Evolutionary conservation across 2,113 vertebrate species (phyloP).

Genomic region (Labeo rohita): DNA sequence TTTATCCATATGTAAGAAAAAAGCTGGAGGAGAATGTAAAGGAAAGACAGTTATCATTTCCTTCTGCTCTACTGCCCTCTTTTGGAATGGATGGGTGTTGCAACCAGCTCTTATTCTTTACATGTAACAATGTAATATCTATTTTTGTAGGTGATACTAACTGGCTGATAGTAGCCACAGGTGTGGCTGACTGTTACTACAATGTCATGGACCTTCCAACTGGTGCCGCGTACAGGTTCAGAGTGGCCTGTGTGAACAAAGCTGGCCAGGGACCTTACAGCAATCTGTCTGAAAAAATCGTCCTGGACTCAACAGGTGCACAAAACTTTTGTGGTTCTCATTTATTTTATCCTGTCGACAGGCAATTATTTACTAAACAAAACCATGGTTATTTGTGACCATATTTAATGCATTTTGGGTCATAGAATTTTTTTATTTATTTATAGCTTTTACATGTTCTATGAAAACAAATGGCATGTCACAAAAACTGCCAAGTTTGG

Average conservation of each 20-base stretch:
- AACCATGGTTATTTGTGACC: not conserved
- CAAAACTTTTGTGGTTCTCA: not conserved
- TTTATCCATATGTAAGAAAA: not conserved
- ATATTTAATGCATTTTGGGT: not conserved
- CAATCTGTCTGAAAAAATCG: constrained; percentile 81
- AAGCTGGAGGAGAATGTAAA: not conserved
- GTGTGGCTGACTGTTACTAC: constrained; percentile 91
- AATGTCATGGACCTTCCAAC: constrained; percentile 87
- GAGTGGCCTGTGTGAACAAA: constrained; percentile 94
- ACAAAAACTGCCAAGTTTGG: not conserved
- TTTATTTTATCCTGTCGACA: not conserved
- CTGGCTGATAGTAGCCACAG: constrained; percentile 87
- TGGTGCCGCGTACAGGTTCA: constrained; percentile 81
- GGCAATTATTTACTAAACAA: not conserved
- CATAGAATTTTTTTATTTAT: not conserved
- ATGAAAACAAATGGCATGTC: not conserved
- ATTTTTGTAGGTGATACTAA: constrained; percentile 80
- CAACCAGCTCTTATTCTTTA: constrained; percentile 1
- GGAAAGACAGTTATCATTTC: not conserved
- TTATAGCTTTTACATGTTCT: not conserved
- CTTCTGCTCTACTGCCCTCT: constrained; percentile 45
- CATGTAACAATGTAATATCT: not conserved
- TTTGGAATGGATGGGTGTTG: constrained; percentile 38
- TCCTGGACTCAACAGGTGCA: constrained; percentile 80
- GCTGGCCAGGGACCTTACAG: constrained; percentile 96